phyloP scores from a whole-genome alignment of 1,140 invertebrate genomes.

The Panagrolaimus sp. region DNA sequence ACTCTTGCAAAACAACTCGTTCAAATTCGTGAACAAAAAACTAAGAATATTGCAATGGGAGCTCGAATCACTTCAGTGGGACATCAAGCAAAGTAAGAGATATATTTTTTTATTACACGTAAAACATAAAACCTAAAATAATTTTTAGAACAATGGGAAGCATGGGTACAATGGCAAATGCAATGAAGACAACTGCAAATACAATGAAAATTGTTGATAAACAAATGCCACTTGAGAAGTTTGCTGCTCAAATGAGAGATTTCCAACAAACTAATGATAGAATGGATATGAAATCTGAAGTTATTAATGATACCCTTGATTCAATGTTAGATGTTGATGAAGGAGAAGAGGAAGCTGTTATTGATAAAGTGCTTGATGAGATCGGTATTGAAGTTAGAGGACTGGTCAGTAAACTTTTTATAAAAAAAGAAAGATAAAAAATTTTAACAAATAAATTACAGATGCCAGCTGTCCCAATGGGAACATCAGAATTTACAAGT shows the following conservation, averaged over 20 bases:
- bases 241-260: conserved; percentile 72
- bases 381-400: conserved; percentile 76
- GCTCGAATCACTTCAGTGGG: conserved; percentile 71
- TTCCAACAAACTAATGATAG: conserved; percentile 75
- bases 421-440: too few species aligned
- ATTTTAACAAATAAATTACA: conserved; percentile 61
- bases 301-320: conserved; percentile 84
- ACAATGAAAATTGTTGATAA: conserved; percentile 82
- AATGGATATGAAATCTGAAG: conserved; percentile 89
- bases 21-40: conserved; percentile 78
- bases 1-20: conserved; percentile 81
- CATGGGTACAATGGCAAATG: conserved; percentile 69
- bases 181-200: conserved; percentile 71
- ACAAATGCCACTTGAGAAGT: conserved; percentile 75
- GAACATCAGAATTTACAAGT: not conserved
- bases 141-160: too few species aligned
- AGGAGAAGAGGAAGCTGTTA: conserved; percentile 76
- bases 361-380: conserved; percentile 82
- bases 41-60: conserved; percentile 71
- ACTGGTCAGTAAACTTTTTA: too few species aligned
- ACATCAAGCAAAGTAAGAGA: conserved; percentile 68
- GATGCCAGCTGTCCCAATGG: not conserved
- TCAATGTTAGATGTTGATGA: conserved; percentile 82
- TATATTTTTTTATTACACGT: conserved; percentile 60
- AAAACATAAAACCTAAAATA: conserved; percentile 69